phyloP scores from a whole-genome alignment of 2,888 invertebrate species.

The Platycheirus rosarum region DNA sequence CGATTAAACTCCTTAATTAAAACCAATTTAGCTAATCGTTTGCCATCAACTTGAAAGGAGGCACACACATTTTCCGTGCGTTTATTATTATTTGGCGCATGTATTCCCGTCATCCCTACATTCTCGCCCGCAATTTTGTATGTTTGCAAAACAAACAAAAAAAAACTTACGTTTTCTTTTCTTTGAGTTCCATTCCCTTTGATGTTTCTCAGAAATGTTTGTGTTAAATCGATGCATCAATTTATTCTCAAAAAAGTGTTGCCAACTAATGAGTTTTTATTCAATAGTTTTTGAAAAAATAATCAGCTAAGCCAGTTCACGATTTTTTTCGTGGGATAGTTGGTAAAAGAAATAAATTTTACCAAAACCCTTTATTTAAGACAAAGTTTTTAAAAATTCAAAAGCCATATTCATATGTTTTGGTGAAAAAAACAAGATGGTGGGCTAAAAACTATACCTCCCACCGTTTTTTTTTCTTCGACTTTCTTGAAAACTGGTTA shows the following conservation, averaged over 20 bases:
- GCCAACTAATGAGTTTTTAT: slow-evolving; percentile 28
- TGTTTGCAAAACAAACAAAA: not conserved
- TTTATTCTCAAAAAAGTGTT: slow-evolving; percentile 31
- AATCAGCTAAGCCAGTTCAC: no score
- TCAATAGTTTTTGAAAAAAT: no score
- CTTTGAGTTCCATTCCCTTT: slow-evolving; percentile 31
- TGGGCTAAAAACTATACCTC: no score
- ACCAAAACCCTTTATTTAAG: no score
- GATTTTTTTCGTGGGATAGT: no score
- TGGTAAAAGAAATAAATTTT: no score
- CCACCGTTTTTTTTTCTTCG: no score
- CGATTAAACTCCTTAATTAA: slow-evolving; percentile 79
- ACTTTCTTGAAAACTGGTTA: no score
- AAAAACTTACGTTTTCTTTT: slow-evolving; percentile 4
- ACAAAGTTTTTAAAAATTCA: no score
- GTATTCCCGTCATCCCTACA: not conserved
- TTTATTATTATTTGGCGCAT: slow-evolving; percentile 64
- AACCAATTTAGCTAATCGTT: slow-evolving; percentile 81
- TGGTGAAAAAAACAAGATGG: no score
- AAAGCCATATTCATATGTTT: no score
- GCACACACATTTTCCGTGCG: slow-evolving; percentile 43
- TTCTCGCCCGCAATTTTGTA: slow-evolving; percentile 3
- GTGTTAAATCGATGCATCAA: slow-evolving; percentile 24
- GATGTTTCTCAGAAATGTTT: slow-evolving; percentile 65
- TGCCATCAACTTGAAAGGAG: slow-evolving; percentile 75